Evolutionary conservation across 2,888 invertebrate species (phyloP).

Genomic region (Rhingia rostrata): DNA sequence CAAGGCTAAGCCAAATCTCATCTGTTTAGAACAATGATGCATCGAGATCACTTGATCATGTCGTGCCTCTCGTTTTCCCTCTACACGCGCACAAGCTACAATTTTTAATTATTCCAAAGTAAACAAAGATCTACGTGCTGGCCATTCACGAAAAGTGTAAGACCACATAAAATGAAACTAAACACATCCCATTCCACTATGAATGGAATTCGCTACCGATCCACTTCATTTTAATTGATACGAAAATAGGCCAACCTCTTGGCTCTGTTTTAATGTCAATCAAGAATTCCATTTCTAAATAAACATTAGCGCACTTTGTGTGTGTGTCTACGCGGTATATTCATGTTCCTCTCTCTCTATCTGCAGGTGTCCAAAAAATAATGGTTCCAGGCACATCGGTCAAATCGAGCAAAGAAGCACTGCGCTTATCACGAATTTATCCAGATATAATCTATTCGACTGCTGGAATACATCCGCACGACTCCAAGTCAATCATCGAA

Average conservation of each 20-base stretch:
- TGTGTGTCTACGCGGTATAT: neutral
- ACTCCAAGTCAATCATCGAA: conserved; percentile 92
- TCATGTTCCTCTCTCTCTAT: conserved; percentile 1
- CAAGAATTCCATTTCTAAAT: conserved; percentile 27
- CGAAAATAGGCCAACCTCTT: conserved; percentile 31
- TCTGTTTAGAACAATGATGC: neutral
- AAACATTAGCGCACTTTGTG: conserved; percentile 1
- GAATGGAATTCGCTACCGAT: conserved; percentile 13
- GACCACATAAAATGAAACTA: conserved; percentile 4
- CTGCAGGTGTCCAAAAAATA: conserved; percentile 93
- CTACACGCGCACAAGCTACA: no score
- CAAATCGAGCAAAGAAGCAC: conserved; percentile 94
- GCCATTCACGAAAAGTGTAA: neutral
- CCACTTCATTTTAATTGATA: conserved; percentile 39
- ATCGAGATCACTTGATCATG: neutral
- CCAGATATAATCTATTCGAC: conserved; percentile 95
- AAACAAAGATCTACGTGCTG: neutral
- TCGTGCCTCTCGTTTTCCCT: neutral
- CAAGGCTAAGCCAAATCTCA: neutral
- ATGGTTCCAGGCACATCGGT: conserved; percentile 96
- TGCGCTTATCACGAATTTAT: conserved; percentile 93
- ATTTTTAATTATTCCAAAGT: no score
- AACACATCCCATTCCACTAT: neutral
- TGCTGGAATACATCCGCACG: conserved; percentile 96
- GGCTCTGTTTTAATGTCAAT: conserved; percentile 39